Evolutionary conservation across 2,797 vertebrate genomes (phyloP), one percentile per base, ranked within the genome.

Genomic region (Channa striata): DNA sequence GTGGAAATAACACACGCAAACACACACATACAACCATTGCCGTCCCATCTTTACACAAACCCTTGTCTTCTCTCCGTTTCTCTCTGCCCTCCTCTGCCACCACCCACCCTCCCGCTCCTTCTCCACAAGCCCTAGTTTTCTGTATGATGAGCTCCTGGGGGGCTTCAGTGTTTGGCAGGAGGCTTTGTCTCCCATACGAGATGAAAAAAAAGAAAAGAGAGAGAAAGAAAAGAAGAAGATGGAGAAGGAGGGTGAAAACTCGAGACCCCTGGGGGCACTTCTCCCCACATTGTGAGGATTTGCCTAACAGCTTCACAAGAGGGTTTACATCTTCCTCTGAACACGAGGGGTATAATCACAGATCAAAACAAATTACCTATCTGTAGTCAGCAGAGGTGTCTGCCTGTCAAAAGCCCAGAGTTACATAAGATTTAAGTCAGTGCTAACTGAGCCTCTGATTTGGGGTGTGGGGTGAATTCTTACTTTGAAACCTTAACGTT

Each of bases 331-430:
- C 93, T 93, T 92, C 91, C 92, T 92, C 87, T 90, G 90, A 94
- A 93, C 93, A 93, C 69, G 39, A 90, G 86, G 85, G 82, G 84
- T 92, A 93, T 94, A 94, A 94, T 95, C 93, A 91, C 89, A 94
- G 93, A 94, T 95, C 93, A 95, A 95, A 94, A 94, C 93, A 94
- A 93, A 93, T 92, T 86, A 93, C 91, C 91, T 91, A 92, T 94
- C 92, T 93, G 93, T 90, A 94, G 93, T 93, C 93, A 90, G 86
- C 86, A 88, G 90, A 91, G 90, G 88, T 91, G 88, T 91, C 80
- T 89, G 87, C 82, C 91, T 92, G 89, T 93, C 89, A 93, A 89
- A 90, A 91, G 87, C 91, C 87, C 79, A 79, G 86, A 80, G 92
- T 94, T 93, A 94, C 92, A 92, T 93, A 94, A 93, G 93, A 93